Conservation (phyloP, 2,888 invertebrate species). For the Gymnoscelis rufifasciata region DNA sequence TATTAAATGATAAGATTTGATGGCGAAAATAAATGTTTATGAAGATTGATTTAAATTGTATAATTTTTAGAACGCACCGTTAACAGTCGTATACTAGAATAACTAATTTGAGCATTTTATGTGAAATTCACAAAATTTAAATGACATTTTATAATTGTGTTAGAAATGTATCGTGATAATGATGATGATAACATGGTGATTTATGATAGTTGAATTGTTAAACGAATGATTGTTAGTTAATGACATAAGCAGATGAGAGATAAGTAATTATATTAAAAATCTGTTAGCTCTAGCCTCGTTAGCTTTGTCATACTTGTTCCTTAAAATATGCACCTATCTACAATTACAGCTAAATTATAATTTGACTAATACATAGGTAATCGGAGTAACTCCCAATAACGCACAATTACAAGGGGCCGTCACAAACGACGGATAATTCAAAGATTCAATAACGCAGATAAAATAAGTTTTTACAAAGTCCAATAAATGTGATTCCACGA, state of each 20-base stretch:
- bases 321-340: slow-evolving; percentile 50
- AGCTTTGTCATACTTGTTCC: slow-evolving; percentile 62
- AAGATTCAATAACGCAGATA: slow-evolving; percentile 11
- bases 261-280: slow-evolving; percentile 27
- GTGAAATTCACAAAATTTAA: not conserved
- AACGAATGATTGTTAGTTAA: slow-evolving; percentile 4
- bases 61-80: not conserved
- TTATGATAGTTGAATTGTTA: slow-evolving; percentile 1
- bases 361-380: slow-evolving; percentile 74
- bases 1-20: not conserved
- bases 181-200: slow-evolving; percentile 5
- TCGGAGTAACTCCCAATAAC: slow-evolving; percentile 62
- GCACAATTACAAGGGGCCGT: slow-evolving; percentile 31
- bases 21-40: not conserved
- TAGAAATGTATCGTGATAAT: not conserved
- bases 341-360: slow-evolving; percentile 51
- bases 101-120: slow-evolving; percentile 4
- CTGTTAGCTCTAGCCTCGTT: slow-evolving; percentile 56
- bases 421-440: slow-evolving; percentile 10
- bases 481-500: slow-evolving; percentile 27
- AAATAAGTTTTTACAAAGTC: slow-evolving; percentile 22
- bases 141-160: not conserved
- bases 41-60: not conserved
- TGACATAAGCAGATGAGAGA: slow-evolving; percentile 12
- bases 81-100: not conserved